phyloP scores from a whole-genome alignment of 2,797 vertebrate genomes.

The Pterois miles region DNA sequence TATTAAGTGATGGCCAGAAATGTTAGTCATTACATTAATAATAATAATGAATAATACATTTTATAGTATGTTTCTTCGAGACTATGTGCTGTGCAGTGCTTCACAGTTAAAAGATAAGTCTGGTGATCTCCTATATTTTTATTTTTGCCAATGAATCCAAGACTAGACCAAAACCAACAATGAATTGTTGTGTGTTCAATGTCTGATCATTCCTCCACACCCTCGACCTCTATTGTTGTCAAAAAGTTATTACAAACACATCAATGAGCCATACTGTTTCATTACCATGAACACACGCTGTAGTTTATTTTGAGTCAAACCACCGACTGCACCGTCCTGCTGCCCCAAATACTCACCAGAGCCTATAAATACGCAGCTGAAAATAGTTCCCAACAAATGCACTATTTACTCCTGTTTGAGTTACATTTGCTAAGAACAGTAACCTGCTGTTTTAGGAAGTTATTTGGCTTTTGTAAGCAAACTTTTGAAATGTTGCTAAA shows the following conservation, averaged over 20 bases:
- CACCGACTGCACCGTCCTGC: neutral
- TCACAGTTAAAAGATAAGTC: too few relatives aligned
- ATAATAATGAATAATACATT: neutral
- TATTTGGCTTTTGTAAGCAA: neutral
- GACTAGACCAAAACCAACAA: neutral
- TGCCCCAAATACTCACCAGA: neutral
- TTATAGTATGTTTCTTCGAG: neutral
- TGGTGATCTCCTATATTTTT: too few relatives aligned
- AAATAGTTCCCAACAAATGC: neutral
- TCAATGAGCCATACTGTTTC: too few relatives aligned
- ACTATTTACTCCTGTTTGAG: neutral
- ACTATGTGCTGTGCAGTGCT: neutral
- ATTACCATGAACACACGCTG: neutral
- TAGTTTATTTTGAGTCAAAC: neutral
- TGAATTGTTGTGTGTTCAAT: too few relatives aligned
- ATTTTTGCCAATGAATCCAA: neutral
- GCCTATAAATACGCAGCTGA: neutral
- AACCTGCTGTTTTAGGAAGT: neutral
- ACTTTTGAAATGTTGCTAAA: too few relatives aligned
- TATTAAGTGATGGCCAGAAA: neutral
- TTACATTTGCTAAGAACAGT: too few relatives aligned
- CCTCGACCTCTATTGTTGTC: neutral
- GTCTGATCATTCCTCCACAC: neutral
- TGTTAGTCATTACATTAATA: conserved; percentile 1
- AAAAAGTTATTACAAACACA: neutral